Percentiles rank a stretch among this genome's conserved stretches.
phyloP scores from a whole-genome alignment of 2,797 vertebrate genomes.

The Prunella strophiata region DNA sequence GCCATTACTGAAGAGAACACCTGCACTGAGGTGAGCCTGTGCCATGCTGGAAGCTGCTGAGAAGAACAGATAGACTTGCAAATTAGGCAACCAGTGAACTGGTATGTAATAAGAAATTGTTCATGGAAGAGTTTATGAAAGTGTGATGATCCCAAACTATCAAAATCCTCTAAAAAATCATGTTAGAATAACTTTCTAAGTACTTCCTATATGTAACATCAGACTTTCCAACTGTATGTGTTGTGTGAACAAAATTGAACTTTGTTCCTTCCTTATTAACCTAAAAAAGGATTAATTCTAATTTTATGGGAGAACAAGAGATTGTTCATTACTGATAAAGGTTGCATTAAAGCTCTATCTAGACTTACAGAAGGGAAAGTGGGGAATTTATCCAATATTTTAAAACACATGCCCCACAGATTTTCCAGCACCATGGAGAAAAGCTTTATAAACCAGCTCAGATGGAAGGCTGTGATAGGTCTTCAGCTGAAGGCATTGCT shows the following conservation, averaged over 20 bases:
- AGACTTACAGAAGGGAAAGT: background rate
- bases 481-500: conserved; percentile 49
- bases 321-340: conserved; percentile 14
- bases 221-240: background rate
- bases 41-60: background rate
- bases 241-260: conserved; percentile 4
- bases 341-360: background rate
- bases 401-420: conserved; percentile 1
- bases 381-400: conserved; percentile 15
- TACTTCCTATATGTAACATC: background rate
- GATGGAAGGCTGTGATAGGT: conserved; percentile 47
- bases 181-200: background rate
- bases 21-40: background rate
- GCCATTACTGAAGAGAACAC: background rate
- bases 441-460: conserved; percentile 23
- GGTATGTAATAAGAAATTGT: background rate
- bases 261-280: conserved; percentile 18
- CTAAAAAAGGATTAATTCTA: conserved; percentile 20
- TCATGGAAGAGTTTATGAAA: background rate
- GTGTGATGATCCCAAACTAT: background rate
- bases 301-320: conserved; percentile 13
- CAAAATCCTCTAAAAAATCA: background rate
- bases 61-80: background rate
- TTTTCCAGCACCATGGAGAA: conserved; percentile 22
- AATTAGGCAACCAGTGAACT: background rate